phyloP scores from a whole-genome alignment of 92 coral and sea anemone genomes.

The Paragorgia papillata region DNA sequence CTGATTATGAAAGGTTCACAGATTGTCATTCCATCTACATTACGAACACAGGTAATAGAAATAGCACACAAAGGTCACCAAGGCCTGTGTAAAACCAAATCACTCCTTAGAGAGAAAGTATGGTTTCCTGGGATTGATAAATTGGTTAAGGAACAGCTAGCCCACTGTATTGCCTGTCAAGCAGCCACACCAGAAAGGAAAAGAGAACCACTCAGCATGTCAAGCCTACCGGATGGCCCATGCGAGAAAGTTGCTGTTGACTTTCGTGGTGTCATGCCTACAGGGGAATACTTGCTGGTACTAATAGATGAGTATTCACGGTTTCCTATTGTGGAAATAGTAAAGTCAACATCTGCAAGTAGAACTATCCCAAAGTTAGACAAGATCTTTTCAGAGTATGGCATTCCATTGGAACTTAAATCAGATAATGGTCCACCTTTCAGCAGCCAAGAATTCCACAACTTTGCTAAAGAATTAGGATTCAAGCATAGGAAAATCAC shows the following conservation, averaged over 20 bases:
- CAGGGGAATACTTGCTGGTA: slow-evolving; percentile 34
- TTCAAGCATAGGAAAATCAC: slow-evolving; percentile 17
- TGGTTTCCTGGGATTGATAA: slow-evolving; percentile 23
- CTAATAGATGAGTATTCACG: slow-evolving; percentile 40
- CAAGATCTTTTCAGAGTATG: slow-evolving; percentile 7
- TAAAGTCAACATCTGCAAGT: slow-evolving; percentile 27
- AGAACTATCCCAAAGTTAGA: neutral
- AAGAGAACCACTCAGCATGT: slow-evolving; percentile 5
- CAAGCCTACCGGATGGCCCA: slow-evolving; percentile 11
- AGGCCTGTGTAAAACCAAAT: slow-evolving; percentile 20
- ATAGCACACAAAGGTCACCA: slow-evolving; percentile 17
- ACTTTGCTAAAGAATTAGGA: slow-evolving; percentile 9
- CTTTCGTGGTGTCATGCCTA: slow-evolving; percentile 24
- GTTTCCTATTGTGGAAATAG: slow-evolving; percentile 9
- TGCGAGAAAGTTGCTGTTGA: slow-evolving; percentile 14
- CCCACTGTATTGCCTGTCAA: slow-evolving; percentile 33
- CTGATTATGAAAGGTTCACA: slow-evolving; percentile 7
- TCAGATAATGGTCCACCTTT: slow-evolving; percentile 10
- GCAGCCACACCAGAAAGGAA: slow-evolving; percentile 8
- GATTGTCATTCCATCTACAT: slow-evolving; percentile 29
- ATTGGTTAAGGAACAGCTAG: slow-evolving; percentile 6
- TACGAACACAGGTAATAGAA: neutral
- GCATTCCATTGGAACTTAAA: slow-evolving; percentile 10
- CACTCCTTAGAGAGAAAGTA: neutral
- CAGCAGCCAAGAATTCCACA: slow-evolving; percentile 4